Conservation (phyloP, 2,888 invertebrate genomes). For the Proisotoma minuta region DNA sequence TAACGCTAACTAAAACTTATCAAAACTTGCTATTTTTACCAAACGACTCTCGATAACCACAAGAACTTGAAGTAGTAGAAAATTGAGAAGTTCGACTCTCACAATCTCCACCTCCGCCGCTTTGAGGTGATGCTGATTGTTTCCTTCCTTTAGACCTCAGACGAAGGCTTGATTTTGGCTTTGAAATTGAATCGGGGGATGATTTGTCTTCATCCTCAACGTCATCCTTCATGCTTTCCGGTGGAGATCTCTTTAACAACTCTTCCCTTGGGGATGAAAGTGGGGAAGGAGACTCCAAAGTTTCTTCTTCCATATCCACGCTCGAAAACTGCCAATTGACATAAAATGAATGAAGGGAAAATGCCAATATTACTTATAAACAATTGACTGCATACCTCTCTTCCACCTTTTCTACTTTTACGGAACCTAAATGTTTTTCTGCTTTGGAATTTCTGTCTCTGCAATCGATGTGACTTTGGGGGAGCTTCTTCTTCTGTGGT, state of each 20-base stretch:
- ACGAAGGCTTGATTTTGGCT: conserved; percentile 38
- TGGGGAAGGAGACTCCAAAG: conserved; percentile 32
- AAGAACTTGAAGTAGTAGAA: conserved; percentile 79
- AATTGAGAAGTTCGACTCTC: conserved; percentile 57
- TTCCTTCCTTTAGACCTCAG: conserved; percentile 42
- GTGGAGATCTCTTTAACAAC: conserved; percentile 32
- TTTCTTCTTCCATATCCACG: conserved; percentile 53
- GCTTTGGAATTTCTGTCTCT: conserved; percentile 88
- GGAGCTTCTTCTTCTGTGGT: conserved; percentile 36
- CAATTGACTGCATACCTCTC: conserved; percentile 60
- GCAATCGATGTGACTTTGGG: conserved; percentile 61
- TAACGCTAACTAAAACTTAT: neutral
- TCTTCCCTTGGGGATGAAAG: conserved; percentile 43
- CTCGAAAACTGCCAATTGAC: conserved; percentile 54
- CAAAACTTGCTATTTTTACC: no score
- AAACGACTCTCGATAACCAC: conserved; percentile 72
- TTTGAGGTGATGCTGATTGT: conserved; percentile 44
- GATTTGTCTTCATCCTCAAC: conserved; percentile 36
- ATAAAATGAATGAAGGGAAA: conserved; percentile 5
- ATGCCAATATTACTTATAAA: neutral
- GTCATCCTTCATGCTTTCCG: no score
- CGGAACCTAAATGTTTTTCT: conserved; percentile 86
- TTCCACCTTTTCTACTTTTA: conserved; percentile 67
- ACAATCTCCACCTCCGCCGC: conserved; percentile 46
- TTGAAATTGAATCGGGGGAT: conserved; percentile 20